Base-by-base conservation (phyloP, 2,113 vertebrate genomes). In the Aphyosemion australe region DNA sequence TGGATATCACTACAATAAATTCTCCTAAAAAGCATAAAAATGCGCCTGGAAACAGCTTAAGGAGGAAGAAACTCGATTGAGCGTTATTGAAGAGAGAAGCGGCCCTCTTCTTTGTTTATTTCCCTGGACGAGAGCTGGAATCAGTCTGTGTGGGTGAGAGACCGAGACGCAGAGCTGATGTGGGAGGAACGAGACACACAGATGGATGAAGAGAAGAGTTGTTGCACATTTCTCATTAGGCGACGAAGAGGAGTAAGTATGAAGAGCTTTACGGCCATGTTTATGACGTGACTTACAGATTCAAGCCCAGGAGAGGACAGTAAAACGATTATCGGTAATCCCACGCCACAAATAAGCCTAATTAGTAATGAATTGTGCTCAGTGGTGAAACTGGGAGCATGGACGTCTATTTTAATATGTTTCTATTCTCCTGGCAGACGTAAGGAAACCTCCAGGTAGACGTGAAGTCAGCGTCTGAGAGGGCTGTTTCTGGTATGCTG, bases 61-160 rank as follows among this genome's bases (percentile, higher is more conserved):
- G 16, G 1, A 14, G 19, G 8, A 65, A 76, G 26, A 26, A 26
- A 26, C 5, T 2, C 26, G 5, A 46, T 34, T 1, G 4, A n/a
- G 50, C 43, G 20, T 50, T 50, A 26, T 2, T 18, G 47, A 57
- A 64, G 57, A 69, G 6, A 46, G 16, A 52, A 12, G 15, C 45
- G 12, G 16, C 61, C n/a, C n/a, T n/a, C 21, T 8, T 47, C 55
- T 26, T 74, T 8, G 5, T n/a, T 32, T 72, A 49, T 60, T 56
- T 42, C 48, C 64, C 55, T 80, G 14, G 53, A 32, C 64, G 53
- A 26, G 48, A 72, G 60, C 55, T 55, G 20, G 60, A 75, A 65
- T 62, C 52, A 52, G 58, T 56, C 37, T 74, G 84, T 70, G 85
- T 85, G 83, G 74, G 83, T 74, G 74, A 80, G 39, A 54, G 51